A percentile compares a stretch with the other conserved stretches of the same genome.
These are phyloP conservation scores for Struthidea cinerea DNA, from an alignment of 2,113 vertebrate genomes.

Conservation along the genomic window DNA sequence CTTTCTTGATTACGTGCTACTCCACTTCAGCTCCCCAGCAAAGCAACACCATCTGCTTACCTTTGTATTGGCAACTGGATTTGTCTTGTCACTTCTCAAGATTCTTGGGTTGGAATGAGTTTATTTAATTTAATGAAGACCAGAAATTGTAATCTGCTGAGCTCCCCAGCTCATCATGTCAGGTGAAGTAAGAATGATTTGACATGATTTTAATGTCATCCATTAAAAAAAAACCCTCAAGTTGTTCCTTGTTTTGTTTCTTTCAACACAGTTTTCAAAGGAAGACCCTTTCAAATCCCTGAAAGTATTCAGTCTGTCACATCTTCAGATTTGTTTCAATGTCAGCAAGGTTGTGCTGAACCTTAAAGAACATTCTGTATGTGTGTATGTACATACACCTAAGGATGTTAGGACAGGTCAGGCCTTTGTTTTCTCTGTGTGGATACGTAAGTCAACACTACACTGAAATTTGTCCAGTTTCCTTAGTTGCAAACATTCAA, in stretches of 20 bases:
- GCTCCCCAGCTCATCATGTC: not conserved
- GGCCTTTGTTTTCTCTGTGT: not conserved
- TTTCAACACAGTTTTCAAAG: not conserved
- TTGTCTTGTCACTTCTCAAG: not conserved
- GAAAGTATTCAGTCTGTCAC: not conserved
- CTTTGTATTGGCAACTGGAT: not conserved
- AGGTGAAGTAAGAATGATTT: not conserved
- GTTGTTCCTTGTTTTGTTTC: not conserved
- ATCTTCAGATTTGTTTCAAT: not conserved
- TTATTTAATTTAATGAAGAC: not conserved
- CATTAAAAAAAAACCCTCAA: not conserved
- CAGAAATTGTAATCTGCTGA: not conserved
- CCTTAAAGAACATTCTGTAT: not conserved
- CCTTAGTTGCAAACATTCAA: not conserved
- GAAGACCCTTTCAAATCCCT: not conserved
- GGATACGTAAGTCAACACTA: not conserved
- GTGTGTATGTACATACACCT: not conserved
- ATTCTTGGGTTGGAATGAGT: not conserved
- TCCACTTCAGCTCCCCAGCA: not conserved
- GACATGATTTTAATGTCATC: not conserved
- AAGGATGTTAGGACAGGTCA: not conserved
- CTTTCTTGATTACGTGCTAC: slow-evolving; percentile 37
- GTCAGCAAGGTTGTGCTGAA: not conserved
- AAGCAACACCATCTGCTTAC: slow-evolving; percentile 22
- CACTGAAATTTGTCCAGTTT: not conserved